A percentile compares a stretch with the other conserved stretches of the same genome.
Conservation (phyloP, 2,797 vertebrate genomes). For the Lepus oiostolus region DNA sequence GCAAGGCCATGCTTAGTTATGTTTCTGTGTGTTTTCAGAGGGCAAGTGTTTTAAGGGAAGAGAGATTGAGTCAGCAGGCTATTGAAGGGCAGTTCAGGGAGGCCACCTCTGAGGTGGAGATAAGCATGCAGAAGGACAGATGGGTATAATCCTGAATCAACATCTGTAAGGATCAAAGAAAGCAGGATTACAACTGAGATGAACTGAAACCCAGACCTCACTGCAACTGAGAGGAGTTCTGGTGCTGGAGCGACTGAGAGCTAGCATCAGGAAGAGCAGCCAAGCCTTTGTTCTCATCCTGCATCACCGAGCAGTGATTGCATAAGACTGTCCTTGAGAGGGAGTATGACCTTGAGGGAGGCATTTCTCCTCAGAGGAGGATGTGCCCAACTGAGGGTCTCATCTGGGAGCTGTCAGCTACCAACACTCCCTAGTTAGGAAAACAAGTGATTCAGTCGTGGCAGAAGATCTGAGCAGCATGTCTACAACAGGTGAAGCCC, state of each 20-base stretch:
- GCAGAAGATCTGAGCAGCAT: neutral
- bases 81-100: neutral
- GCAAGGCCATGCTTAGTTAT: conserved; percentile 57
- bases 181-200: neutral
- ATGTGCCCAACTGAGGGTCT: accelerated
- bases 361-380: neutral
- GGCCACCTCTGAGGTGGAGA: neutral
- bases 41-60: neutral
- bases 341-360: neutral
- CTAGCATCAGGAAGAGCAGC: neutral
- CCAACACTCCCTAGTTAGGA: neutral
- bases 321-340: neutral
- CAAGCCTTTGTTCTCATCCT: neutral
- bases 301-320: neutral
- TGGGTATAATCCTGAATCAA: neutral
- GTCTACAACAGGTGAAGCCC: neutral
- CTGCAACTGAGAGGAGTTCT: neutral
- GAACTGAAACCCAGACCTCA: neutral
- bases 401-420: neutral
- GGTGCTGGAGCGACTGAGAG: neutral
- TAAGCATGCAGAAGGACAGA: neutral
- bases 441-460: neutral
- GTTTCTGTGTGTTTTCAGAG: conserved; percentile 26
- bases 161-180: neutral
- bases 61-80: conserved; percentile 27